A percentile compares a stretch with the other conserved stretches of the same genome.
Conservation (phyloP, 1,140 invertebrate genomes). For the Drosophila santomea region DNA sequence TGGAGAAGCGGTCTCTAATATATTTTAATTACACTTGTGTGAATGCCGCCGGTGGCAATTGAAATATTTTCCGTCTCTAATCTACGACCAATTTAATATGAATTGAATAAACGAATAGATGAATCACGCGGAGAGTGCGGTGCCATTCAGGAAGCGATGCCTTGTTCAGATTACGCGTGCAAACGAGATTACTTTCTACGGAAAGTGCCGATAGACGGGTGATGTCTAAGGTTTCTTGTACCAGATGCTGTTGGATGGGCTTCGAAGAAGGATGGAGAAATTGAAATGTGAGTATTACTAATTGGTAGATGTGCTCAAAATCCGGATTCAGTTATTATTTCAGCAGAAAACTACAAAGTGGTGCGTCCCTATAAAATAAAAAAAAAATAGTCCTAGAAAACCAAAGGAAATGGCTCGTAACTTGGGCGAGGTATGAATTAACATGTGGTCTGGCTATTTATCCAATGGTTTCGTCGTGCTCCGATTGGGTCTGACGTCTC, state of each 20-base stretch:
- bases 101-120: conserved; percentile 71
- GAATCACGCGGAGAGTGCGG: conserved; percentile 3
- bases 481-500: conserved; percentile 23
- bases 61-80: conserved; percentile 45
- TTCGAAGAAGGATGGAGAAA: neutral
- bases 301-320: no score
- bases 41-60: conserved; percentile 44
- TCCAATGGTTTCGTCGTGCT: conserved; percentile 21
- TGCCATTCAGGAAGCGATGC: conserved; percentile 28
- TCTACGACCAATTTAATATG: conserved; percentile 52
- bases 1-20: conserved; percentile 38
- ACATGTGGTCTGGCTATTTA: conserved; percentile 4
- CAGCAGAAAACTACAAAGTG: no score
- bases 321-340: no score
- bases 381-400: no score
- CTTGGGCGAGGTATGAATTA: neutral
- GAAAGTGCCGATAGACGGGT: neutral
- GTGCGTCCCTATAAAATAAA: no score
- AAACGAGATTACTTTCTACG: conserved; percentile 47
- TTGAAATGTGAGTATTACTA: neutral
- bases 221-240: neutral
- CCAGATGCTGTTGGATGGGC: neutral
- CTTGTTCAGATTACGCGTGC: conserved; percentile 15
- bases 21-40: conserved; percentile 52
- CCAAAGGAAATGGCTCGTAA: neutral